Evolutionary conservation across 2,113 vertebrate species (phyloP).

Genomic region (Myotis lucifugus): DNA sequence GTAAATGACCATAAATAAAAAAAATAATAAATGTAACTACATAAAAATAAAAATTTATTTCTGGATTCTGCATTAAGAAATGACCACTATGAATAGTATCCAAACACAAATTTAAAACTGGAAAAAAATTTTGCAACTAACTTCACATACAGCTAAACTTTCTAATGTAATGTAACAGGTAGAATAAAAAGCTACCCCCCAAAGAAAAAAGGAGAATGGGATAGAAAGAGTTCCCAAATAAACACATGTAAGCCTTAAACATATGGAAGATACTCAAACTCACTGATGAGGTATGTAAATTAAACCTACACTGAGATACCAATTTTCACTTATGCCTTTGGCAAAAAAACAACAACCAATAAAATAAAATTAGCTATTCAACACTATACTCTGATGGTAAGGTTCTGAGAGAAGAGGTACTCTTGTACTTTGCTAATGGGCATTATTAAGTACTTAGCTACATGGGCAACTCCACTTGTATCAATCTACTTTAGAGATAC

Average conservation of each 20-base stretch:
- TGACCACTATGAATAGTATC: not conserved
- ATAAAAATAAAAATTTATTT: not conserved
- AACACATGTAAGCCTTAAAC: not conserved
- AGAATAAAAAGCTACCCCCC: not conserved
- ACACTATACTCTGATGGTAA: not conserved
- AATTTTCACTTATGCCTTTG: not conserved
- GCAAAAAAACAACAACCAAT: not conserved
- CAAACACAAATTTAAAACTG: conserved; percentile 28
- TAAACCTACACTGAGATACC: not conserved
- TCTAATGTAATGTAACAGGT: not conserved
- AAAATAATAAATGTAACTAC: too few relatives aligned
- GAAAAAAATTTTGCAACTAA: not conserved
- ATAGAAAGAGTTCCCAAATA: not conserved
- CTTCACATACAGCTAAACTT: not conserved
- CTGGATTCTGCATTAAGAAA: not conserved
- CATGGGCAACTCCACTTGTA: not conserved
- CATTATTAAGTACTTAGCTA: conserved; percentile 12
- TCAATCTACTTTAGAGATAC: conserved; percentile 1
- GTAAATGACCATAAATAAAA: not conserved
- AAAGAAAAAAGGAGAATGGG: not conserved
- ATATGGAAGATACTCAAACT: not conserved
- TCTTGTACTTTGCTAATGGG: not conserved
- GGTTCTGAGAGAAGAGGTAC: not conserved
- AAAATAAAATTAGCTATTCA: not conserved
- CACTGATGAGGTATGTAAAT: not conserved